Evolutionary conservation across 2,888 invertebrate genomes (phyloP).

Genomic region (Mechanitis mazaeus): DNA sequence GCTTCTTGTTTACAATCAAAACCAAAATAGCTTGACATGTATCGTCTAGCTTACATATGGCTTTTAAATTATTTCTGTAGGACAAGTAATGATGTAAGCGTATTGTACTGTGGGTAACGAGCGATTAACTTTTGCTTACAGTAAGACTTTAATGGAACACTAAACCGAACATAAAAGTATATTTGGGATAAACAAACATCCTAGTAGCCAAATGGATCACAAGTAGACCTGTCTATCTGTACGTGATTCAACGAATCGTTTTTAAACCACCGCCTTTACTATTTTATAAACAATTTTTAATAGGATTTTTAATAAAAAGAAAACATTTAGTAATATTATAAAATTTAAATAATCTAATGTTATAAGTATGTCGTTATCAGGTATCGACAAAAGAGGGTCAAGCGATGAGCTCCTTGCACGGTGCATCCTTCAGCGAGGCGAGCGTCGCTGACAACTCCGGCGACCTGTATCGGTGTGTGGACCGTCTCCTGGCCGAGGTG

Average conservation of each 20-base stretch:
- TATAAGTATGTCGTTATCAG: conserved; percentile 53
- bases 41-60: not conserved
- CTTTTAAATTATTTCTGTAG: not conserved
- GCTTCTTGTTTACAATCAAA: not conserved
- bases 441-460: conserved; percentile 87
- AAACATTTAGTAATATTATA: too few relatives aligned
- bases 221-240: conserved; percentile 15
- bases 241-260: too few relatives aligned
- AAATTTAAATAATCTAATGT: too few relatives aligned
- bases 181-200: not conserved
- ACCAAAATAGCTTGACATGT: not conserved
- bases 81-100: not conserved
- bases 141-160: not conserved
- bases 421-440: conserved; percentile 87
- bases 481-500: conserved; percentile 81
- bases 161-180: not conserved
- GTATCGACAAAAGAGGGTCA: conserved; percentile 84
- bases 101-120: not conserved
- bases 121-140: not conserved
- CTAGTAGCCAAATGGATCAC: conserved; percentile 9
- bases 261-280: too few relatives aligned
- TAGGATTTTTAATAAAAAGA: not conserved
- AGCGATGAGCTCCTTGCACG: conserved; percentile 79
- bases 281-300: not conserved
- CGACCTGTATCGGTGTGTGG: conserved; percentile 84